Evolutionary conservation across 1,140 invertebrate genomes (phyloP), one percentile per base, ranked within the genome.

Genomic region (Lysiphlebus fabarum): DNA sequence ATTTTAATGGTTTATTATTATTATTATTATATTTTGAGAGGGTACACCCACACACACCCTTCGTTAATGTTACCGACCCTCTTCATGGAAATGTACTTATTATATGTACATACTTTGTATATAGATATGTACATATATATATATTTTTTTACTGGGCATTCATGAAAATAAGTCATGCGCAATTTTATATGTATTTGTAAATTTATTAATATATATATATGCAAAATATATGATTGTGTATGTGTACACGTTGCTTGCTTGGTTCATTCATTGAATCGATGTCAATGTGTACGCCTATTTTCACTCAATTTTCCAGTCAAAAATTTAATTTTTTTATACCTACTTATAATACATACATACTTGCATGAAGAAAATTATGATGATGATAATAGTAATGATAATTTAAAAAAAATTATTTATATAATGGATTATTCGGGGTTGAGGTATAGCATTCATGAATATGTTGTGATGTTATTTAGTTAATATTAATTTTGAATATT

Each of bases 231-330:
- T 65, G 55, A 64, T 59, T 61, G 54, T 59, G 56, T 68, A 62
- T 65, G 64, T 64, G 57, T 61, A 51, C 56, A 64, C 62, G 66
- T 61, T 60, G 63, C 47, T 54, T 53, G 17, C 17, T 26, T 26
- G 17, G 64, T 72, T 70, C 70, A 72, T 72, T 72, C 69, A 70
- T 70, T 54, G 67, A 72, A 70, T 70, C 65, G 65, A 70, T 69
- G 65, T 70, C 69, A 65, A 63, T 64, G 63, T 65, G 69, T 70
- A 69, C 57, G 47, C 48, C 59, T 64, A 65, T 59, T 64, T 70
- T 61, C 33, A 51, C 10, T 47, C 48, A 6, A 43, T 40, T 45
- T 7, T 40, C 43, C 9, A 37, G 8, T 54, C 44, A 38, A 48
- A 7, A 40, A n/a, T 48, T 40, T 34, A 9, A 10, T 43, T 5